phyloP scores from a whole-genome alignment of 2,888 invertebrate genomes.

The Erpobdella octoculata region DNA sequence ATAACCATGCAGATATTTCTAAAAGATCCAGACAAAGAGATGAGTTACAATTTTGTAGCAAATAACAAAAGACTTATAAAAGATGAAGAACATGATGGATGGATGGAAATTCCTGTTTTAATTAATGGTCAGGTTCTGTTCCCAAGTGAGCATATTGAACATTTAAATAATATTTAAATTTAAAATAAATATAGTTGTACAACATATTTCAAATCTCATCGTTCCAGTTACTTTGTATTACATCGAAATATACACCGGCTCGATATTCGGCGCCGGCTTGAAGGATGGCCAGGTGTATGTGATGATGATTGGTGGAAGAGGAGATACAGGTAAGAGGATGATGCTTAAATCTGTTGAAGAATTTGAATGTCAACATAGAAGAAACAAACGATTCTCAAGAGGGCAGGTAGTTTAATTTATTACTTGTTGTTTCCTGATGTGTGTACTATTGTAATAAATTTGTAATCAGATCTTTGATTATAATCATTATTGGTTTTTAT shows the following conservation, averaged over 20 bases:
- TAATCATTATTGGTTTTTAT: neutral
- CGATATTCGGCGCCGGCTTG: slow-evolving; percentile 36
- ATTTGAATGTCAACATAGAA: no score
- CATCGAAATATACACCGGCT: slow-evolving; percentile 45
- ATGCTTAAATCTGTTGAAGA: slow-evolving; percentile 35
- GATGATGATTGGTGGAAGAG: slow-evolving; percentile 44
- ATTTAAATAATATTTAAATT: neutral
- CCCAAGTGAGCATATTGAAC: neutral
- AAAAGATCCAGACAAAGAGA: neutral
- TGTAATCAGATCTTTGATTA: neutral
- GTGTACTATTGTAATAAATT: no score
- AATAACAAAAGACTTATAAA: slow-evolving; percentile 15
- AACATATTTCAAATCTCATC: neutral
- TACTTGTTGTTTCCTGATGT: no score
- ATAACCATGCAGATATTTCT: neutral
- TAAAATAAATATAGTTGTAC: neutral
- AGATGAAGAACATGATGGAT: slow-evolving; percentile 18
- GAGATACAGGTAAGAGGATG: slow-evolving; percentile 43
- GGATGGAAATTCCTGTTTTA: slow-evolving; percentile 23
- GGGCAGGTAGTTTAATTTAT: neutral
- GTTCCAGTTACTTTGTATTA: slow-evolving; percentile 44
- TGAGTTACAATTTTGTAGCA: slow-evolving; percentile 10
- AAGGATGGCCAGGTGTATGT: slow-evolving; percentile 39
- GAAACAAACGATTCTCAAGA: neutral
- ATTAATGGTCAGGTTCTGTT: neutral